Base-by-base conservation (phyloP, 2,888 invertebrate genomes). In the Chloroclysta siterata region DNA sequence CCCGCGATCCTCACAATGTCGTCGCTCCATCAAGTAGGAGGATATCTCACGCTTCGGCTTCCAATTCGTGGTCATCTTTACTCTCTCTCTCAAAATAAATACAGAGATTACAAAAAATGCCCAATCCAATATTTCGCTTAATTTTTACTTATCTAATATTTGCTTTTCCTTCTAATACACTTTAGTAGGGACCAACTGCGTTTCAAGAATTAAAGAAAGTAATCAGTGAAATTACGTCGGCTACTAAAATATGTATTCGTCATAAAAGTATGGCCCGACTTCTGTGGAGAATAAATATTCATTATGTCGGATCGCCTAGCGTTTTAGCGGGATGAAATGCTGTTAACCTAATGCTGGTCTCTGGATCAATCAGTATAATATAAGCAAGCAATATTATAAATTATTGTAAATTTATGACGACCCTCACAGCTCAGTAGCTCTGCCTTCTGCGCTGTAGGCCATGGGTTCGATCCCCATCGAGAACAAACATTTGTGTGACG, bases 161-260 rank as follows among this genome's bases (percentile, higher is more conserved):
- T 87, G 85, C 87, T 80, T 77, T 83, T 82, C 77, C 80, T 83
- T 82, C 10, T 85, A 88, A 88, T 91, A 89, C 85, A 89, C 85
- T 88, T 86, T 73, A 77, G 73, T 54, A 62, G 65, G 68, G 67
- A 70, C 72, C n/a, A n/a, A n/a, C 74, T 44, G 78, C 80, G 84
- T 89, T 90, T 88, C 85, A 84, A 86, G 82, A 89, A 92, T 92
- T 92, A 91, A 90, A 90, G 90, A 90, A 91, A 88, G 91, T 88
- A 90, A 93, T 93, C 92, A 93, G 89, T 85, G 85, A 76, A 88
- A 93, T 92, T 90, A 93, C 90, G 84, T 68, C 66, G 81, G 88
- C 90, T 90, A 91, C 91, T 92, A 89, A 92, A 93, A 92, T 91
- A 93, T 93, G 92, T 91, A 93, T 91, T 83, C 90, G 89, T 90